Percentiles rank a stretch among this genome's conserved stretches.
Evolutionary conservation across 2,888 invertebrate species (phyloP).

Genomic region (Clusia tigrina): DNA sequence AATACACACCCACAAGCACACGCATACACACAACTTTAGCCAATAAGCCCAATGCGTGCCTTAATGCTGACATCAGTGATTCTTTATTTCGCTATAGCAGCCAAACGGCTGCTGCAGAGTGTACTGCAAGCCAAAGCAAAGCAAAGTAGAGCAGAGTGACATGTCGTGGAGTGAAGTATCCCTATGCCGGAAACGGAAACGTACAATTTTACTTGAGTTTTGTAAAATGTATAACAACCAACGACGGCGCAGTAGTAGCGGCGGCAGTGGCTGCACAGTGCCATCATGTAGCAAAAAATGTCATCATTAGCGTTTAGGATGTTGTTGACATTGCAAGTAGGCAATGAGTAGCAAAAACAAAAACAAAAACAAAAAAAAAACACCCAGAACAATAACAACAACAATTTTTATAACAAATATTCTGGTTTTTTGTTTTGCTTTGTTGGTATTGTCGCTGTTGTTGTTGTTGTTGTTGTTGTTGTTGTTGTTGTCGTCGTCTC

Average conservation of each 20-base stretch:
- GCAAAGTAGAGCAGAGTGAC: too few species aligned
- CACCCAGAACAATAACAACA: conserved; percentile 7
- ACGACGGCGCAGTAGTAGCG: too few species aligned
- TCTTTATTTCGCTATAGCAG: conserved; percentile 46
- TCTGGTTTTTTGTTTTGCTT: neutral
- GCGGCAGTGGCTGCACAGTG: neutral
- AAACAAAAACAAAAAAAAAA: too few species aligned
- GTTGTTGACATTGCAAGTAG: conserved; percentile 40
- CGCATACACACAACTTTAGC: too few species aligned
- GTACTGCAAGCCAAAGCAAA: conserved; percentile 37
- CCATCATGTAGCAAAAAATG: conserved; percentile 48
- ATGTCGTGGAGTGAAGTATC: too few species aligned
- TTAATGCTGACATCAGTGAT: conserved; percentile 43
- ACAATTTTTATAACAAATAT: conserved; percentile 44
- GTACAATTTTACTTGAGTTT: conserved; percentile 33
- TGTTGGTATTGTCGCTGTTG: conserved; percentile 35
- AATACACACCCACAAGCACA: too few species aligned
- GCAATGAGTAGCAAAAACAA: too few species aligned
- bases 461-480: conserved; percentile 37
- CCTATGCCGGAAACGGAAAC: conserved; percentile 53
- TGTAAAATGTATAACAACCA: neutral
- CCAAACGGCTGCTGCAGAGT: neutral
- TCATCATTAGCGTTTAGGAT: conserved; percentile 57
- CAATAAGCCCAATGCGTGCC: conserved; percentile 5
- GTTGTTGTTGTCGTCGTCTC: conserved; percentile 41